Conservation (phyloP, 2,888 invertebrate genomes). For the Spatulosminthurus flaviceps region DNA sequence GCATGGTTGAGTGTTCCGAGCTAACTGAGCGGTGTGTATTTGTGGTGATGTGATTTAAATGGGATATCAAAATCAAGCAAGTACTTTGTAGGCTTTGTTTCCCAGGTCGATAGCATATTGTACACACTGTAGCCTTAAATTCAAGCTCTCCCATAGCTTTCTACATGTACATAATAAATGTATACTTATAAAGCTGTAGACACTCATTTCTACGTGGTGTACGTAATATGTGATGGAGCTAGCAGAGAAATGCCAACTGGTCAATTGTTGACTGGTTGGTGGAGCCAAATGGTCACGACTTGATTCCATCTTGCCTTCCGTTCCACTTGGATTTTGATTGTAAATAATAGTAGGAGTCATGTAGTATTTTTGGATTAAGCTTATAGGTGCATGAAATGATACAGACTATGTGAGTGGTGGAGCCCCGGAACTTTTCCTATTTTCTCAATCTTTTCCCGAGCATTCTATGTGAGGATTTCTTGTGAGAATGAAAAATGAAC, state of each 20-base stretch:
- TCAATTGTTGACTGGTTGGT: slow-evolving; percentile 38
- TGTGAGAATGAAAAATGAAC: slow-evolving; percentile 64
- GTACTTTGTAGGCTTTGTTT: too few species aligned
- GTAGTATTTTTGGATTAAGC: neutral
- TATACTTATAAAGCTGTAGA: too few species aligned
- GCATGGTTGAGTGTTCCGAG: too few species aligned
- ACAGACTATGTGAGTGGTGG: slow-evolving; percentile 16
- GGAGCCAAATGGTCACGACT: slow-evolving; percentile 40
- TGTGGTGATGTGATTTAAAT: too few species aligned
- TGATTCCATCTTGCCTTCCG: slow-evolving; percentile 35
- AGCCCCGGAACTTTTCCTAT: slow-evolving; percentile 52
- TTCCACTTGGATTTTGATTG: neutral
- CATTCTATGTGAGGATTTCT: slow-evolving; percentile 25
- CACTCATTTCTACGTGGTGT: too few species aligned
- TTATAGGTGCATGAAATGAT: neutral
- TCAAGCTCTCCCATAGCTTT: too few species aligned
- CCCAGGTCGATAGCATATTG: too few species aligned
- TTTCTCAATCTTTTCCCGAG: slow-evolving; percentile 44
- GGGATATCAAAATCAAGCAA: too few species aligned
- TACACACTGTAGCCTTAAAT: too few species aligned
- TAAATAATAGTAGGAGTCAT: neutral
- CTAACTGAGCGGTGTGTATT: too few species aligned
- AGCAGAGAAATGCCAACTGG: slow-evolving; percentile 14
- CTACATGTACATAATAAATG: too few species aligned
- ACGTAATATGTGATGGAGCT: too few species aligned